Percentiles rank a stretch among this genome's conserved stretches.
Conservation (phyloP, 2,888 invertebrate genomes). For the Eucera pruinosa region DNA sequence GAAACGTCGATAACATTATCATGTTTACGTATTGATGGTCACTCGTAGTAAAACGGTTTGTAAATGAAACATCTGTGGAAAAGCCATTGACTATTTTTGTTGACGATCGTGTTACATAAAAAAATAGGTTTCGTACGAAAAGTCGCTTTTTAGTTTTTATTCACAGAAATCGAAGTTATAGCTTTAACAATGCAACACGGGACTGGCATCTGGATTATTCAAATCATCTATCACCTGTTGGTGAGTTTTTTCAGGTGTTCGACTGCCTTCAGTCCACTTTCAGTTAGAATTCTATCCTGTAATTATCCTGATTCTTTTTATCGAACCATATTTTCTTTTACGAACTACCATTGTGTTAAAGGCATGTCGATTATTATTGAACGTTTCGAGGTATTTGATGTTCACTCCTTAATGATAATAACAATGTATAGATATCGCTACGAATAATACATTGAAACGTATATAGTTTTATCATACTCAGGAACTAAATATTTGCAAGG, state of each 20-base stretch:
- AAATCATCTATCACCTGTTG: conserved; percentile 61
- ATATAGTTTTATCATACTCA: conserved; percentile 24
- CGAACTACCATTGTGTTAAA: conserved; percentile 63
- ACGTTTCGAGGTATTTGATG: conserved; percentile 66
- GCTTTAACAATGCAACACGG: conserved; percentile 67
- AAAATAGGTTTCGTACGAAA: conserved; percentile 59
- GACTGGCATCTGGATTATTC: conserved; percentile 67
- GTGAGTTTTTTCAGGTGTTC: conserved; percentile 70
- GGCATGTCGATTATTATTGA: conserved; percentile 65
- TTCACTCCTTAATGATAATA: conserved; percentile 60
- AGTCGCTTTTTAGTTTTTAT: conserved; percentile 71
- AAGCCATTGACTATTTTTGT: conserved; percentile 67
- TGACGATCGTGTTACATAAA: conserved; percentile 63
- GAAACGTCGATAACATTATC: conserved; percentile 10
- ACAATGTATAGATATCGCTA: conserved; percentile 18
- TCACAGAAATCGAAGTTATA: conserved; percentile 61
- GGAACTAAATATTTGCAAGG: conserved; percentile 55
- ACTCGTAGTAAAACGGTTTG: conserved; percentile 30
- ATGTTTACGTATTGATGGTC: conserved; percentile 23
- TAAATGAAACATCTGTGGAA: conserved; percentile 59
- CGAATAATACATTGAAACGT: conserved; percentile 23
- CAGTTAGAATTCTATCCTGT: conserved; percentile 40
- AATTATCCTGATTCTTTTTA: conserved; percentile 27
- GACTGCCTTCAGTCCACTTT: conserved; percentile 58
- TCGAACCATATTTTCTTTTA: conserved; percentile 19